These are phyloP conservation scores for Cordylochernes scorpioides DNA, from an alignment of 2,888 invertebrate genomes.

Conservation along the genomic window DNA sequence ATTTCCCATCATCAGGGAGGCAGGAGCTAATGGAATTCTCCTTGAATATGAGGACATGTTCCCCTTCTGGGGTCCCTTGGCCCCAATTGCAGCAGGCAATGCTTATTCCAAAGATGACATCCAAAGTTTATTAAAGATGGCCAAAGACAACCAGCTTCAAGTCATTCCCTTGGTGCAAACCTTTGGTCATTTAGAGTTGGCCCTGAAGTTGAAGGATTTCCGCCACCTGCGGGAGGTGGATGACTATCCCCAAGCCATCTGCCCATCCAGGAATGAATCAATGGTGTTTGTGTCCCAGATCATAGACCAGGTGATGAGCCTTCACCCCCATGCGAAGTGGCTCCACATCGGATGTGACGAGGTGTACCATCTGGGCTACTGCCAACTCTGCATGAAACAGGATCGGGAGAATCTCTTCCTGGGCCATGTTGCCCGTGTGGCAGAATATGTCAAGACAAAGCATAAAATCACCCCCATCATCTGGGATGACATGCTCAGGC, in stretches of 20 bases:
- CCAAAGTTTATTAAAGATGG: conserved; percentile 18
- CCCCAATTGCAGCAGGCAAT: conserved; percentile 17
- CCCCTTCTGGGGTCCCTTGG: conserved; percentile 21
- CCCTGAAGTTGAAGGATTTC: conserved; percentile 23
- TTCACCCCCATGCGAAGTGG: conserved; percentile 19
- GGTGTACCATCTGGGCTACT: conserved; percentile 12
- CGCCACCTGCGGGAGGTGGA: conserved; percentile 20
- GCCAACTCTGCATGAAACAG: conserved; percentile 12
- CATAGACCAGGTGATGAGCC: conserved; percentile 23
- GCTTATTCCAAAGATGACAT: conserved; percentile 21
- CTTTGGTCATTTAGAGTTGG: conserved; percentile 26
- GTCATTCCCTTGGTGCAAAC: conserved; percentile 24
- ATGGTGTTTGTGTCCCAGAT: conserved; percentile 21
- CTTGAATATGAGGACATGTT: conserved; percentile 26
- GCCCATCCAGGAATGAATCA: conserved; percentile 19
- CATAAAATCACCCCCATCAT: conserved; percentile 36
- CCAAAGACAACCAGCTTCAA: conserved; percentile 18
- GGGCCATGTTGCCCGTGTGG: conserved; percentile 23
- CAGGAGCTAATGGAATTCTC: conserved; percentile 23
- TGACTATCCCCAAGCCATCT: conserved; percentile 20
- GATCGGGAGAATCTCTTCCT: conserved; percentile 11
- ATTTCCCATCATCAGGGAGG: conserved; percentile 20
- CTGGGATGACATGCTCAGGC: conserved; percentile 55
- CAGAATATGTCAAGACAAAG: conserved; percentile 31
- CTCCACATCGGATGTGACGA: conserved; percentile 13